phyloP scores from a whole-genome alignment of 2,113 vertebrate genomes.

The Prolemur simus region DNA sequence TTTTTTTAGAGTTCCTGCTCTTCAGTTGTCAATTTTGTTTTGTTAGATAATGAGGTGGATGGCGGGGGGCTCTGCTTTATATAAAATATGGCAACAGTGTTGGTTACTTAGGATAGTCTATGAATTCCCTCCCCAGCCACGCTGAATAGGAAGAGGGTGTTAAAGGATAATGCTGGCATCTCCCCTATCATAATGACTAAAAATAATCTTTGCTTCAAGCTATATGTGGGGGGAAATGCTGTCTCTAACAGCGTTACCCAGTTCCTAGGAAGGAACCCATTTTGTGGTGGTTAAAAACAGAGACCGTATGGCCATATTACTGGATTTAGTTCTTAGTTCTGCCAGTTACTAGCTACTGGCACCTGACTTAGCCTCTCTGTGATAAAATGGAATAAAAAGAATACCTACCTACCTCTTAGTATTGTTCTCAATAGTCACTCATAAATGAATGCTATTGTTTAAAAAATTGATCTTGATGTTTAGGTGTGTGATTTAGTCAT shows the following conservation, averaged over 20 bases:
- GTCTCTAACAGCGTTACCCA: neutral
- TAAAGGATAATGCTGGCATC: neutral
- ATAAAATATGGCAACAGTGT: neutral
- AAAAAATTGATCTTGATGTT: neutral
- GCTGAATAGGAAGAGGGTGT: neutral
- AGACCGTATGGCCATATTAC: neutral
- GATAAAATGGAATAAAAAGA: neutral
- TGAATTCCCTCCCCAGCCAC: neutral
- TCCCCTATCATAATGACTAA: neutral
- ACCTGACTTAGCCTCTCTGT: neutral
- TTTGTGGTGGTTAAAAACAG: neutral
- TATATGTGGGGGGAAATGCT: neutral
- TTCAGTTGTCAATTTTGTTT: neutral
- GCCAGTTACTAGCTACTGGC: neutral
- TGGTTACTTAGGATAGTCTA: neutral
- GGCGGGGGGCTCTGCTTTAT: neutral
- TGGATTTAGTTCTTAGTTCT: neutral
- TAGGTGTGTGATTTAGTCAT: neutral
- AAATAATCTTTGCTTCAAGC: neutral
- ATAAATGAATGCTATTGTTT: neutral
- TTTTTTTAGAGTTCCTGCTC: neutral
- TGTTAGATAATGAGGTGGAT: neutral
- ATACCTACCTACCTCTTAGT: neutral
- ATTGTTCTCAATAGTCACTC: neutral
- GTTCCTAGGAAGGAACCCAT: rapidly evolving